Conservation (phyloP, 2,888 invertebrate species). For the Hydrotaea cyrtoneurina region DNA sequence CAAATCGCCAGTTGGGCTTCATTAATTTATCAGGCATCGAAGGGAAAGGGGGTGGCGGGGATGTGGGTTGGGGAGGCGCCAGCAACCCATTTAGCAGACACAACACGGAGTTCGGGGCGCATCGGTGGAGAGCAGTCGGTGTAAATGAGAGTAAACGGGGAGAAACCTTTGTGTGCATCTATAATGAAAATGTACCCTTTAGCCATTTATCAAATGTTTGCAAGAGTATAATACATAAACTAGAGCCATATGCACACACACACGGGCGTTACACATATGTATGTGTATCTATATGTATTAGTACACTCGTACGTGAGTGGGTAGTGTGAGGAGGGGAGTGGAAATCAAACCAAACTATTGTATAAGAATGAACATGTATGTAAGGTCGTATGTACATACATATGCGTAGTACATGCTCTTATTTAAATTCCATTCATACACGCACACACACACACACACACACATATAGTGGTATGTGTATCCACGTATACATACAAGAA, state of each 20-base stretch:
- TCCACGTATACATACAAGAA: slow-evolving; percentile 12
- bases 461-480: slow-evolving; percentile 12
- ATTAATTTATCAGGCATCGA: not conserved
- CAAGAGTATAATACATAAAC: slow-evolving; percentile 23
- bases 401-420: slow-evolving; percentile 34
- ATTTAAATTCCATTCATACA: slow-evolving; percentile 28
- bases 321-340: slow-evolving; percentile 4
- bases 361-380: slow-evolving; percentile 2
- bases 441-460: not conserved
- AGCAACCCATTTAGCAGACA: not conserved
- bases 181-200: slow-evolving; percentile 30
- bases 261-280: slow-evolving; percentile 5
- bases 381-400: not conserved
- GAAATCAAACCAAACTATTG: slow-evolving; percentile 41
- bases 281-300: not conserved
- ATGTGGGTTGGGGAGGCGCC: no score
- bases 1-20: not conserved
- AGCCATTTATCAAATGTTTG: slow-evolving; percentile 32
- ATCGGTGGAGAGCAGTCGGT: not conserved
- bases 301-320: not conserved
- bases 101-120: not conserved
- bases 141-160: slow-evolving; percentile 14
- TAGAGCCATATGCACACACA: slow-evolving; percentile 6
- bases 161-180: slow-evolving; percentile 15
- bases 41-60: not conserved